Evolutionary conservation across 2,888 invertebrate genomes (phyloP).

Genomic region (Notocelia uddmanniana): DNA sequence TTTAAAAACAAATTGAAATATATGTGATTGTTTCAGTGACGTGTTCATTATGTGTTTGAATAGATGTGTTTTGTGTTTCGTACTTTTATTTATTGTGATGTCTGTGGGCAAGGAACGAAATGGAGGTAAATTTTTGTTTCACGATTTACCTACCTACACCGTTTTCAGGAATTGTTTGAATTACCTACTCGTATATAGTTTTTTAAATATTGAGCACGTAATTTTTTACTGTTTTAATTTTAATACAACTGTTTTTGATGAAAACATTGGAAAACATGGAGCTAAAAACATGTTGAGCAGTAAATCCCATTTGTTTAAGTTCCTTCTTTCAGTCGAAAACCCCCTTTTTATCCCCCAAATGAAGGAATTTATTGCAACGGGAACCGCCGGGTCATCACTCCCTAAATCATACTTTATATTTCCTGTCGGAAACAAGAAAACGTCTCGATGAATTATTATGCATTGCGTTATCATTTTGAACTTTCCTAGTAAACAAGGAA

Average conservation of each 20-base stretch:
- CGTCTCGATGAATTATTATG: slow-evolving; percentile 33
- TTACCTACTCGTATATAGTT: no score
- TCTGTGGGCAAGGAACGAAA: slow-evolving; percentile 68
- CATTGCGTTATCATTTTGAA: slow-evolving; percentile 20
- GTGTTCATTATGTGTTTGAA: slow-evolving; percentile 70
- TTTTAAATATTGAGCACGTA: no score
- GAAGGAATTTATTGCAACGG: slow-evolving; percentile 40
- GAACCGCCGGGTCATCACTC: slow-evolving; percentile 42
- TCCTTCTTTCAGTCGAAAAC: slow-evolving; percentile 29
- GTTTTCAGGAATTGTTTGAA: no score
- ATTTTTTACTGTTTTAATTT: no score
- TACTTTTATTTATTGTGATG: slow-evolving; percentile 62
- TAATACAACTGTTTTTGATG: no score
- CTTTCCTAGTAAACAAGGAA: slow-evolving; percentile 21
- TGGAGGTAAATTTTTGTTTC: slow-evolving; percentile 63
- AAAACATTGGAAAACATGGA: slow-evolving; percentile 3
- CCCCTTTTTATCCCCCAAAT: slow-evolving; percentile 39
- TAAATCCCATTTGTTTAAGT: slow-evolving; percentile 16
- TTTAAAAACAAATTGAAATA: slow-evolving; percentile 28
- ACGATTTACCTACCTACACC: not conserved
- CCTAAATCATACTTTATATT: slow-evolving; percentile 46
- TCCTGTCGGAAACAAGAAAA: slow-evolving; percentile 44
- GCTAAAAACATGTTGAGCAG: not conserved
- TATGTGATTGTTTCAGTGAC: slow-evolving; percentile 47
- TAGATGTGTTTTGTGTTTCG: slow-evolving; percentile 61